These are phyloP conservation scores for Apantesis nais DNA, from an alignment of 2,888 invertebrate genomes.

Conservation along the genomic window DNA sequence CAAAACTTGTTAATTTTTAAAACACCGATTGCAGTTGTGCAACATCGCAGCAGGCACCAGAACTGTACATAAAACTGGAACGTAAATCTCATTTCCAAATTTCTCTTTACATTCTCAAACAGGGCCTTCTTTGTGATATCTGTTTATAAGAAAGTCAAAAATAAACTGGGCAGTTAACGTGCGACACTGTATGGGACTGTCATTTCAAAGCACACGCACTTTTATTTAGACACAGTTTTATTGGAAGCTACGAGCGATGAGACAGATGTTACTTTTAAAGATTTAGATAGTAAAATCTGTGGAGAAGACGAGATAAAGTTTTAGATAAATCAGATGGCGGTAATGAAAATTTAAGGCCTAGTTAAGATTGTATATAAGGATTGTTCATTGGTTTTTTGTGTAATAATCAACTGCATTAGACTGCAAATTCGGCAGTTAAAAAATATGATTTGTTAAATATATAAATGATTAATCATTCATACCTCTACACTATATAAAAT, in stretches of 20 bases:
- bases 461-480: background rate
- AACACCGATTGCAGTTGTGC: background rate
- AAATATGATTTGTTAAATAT: background rate
- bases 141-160: slow-evolving; percentile 46
- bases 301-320: slow-evolving; percentile 4
- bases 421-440: background rate
- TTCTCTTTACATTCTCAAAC: slow-evolving; percentile 28
- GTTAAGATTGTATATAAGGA: background rate
- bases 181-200: slow-evolving; percentile 27
- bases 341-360: background rate
- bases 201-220: slow-evolving; percentile 27
- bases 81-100: slow-evolving; percentile 27
- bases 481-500: background rate
- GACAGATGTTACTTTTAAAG: slow-evolving; percentile 22
- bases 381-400: background rate
- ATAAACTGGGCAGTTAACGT: slow-evolving; percentile 43
- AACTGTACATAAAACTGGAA: slow-evolving; percentile 12
- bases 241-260: slow-evolving; percentile 31
- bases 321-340: background rate
- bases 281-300: slow-evolving; percentile 13
- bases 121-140: slow-evolving; percentile 34
- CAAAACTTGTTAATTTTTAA: background rate
- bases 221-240: slow-evolving; percentile 48
- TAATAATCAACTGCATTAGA: background rate
- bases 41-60: slow-evolving; percentile 9